phyloP scores from a whole-genome alignment of 2,113 vertebrate species.

The Rousettus leschenaultii region DNA sequence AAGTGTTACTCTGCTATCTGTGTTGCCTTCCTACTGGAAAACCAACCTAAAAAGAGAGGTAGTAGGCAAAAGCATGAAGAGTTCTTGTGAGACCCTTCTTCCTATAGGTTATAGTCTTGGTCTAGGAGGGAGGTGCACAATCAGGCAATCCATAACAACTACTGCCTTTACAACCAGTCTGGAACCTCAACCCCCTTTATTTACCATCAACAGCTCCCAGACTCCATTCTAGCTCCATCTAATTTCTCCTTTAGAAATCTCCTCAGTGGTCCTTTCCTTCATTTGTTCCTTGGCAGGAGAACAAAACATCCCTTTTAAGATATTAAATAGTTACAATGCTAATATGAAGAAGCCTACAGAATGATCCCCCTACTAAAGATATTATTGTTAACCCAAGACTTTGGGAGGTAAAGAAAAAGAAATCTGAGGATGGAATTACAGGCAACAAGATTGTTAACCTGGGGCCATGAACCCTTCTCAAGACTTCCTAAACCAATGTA shows the following conservation, averaged over 20 bases:
- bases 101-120: neutral
- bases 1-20: neutral
- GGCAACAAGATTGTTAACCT: neutral
- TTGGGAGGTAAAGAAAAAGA: neutral
- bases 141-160: neutral
- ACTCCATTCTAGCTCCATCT: neutral
- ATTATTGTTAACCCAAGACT: neutral
- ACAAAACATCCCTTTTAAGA: neutral
- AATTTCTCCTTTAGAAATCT: slow-evolving; percentile 11
- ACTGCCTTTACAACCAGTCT: neutral
- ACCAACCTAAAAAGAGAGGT: neutral
- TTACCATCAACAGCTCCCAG: neutral
- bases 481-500: neutral
- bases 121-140: neutral
- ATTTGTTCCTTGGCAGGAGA: neutral
- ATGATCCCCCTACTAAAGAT: neutral
- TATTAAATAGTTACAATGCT: neutral
- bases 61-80: neutral
- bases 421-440: slow-evolving; percentile 1
- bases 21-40: slow-evolving; percentile 2
- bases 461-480: neutral
- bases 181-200: neutral
- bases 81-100: neutral
- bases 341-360: neutral
- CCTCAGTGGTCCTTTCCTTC: neutral